phyloP scores from a whole-genome alignment of 2,113 vertebrate species.

The Rissa tridactyla region DNA sequence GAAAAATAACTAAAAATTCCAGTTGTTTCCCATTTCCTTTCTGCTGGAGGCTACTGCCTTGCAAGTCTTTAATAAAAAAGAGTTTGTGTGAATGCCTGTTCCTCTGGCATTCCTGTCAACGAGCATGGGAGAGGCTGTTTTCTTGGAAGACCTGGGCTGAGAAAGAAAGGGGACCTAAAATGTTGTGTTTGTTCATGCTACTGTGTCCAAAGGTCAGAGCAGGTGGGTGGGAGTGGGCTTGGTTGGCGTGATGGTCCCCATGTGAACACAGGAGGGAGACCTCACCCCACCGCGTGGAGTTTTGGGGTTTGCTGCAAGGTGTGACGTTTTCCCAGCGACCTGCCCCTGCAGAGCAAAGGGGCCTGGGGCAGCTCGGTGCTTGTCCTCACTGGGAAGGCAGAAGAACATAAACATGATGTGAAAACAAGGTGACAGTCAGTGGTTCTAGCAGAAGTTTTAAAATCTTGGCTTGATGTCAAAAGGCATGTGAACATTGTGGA shows the following conservation, averaged over 20 bases:
- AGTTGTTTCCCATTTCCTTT: not conserved
- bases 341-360: not conserved
- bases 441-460: not conserved
- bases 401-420: not conserved
- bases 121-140: not conserved
- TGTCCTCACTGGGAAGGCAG: not conserved
- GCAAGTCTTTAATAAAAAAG: not conserved
- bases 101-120: not conserved
- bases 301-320: not conserved
- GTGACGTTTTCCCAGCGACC: accelerated
- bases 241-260: not conserved
- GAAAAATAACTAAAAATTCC: not conserved
- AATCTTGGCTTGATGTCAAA: not conserved
- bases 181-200: not conserved
- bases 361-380: not conserved
- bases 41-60: not conserved
- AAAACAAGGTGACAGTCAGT: not conserved
- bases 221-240: not conserved
- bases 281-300: not conserved
- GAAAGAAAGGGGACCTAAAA: not conserved
- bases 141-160: not conserved
- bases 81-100: not conserved
- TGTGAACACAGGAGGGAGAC: not conserved
- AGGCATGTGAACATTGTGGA: not conserved
- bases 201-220: not conserved